Evolutionary conservation across 2,888 invertebrate species (phyloP).

Genomic region (Bellardia pandia): DNA sequence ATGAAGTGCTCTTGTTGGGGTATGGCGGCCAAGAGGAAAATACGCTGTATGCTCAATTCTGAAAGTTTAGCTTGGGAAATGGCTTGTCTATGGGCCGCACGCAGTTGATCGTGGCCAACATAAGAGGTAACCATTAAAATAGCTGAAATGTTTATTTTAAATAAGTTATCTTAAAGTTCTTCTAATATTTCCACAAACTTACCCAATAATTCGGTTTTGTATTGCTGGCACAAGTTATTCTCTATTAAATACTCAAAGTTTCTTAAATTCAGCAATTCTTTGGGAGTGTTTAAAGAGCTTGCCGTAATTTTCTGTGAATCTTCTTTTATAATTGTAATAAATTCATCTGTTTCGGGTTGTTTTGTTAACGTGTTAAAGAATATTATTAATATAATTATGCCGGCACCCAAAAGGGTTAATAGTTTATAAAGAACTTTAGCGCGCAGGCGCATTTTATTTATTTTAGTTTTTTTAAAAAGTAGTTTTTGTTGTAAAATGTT

Average conservation of each 20-base stretch:
- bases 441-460: conserved; percentile 81
- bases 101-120: conserved; percentile 88
- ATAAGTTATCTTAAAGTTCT: background rate
- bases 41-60: conserved; percentile 86
- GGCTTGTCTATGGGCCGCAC: conserved; percentile 89
- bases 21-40: conserved; percentile 89
- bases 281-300: background rate
- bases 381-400: conserved; percentile 78
- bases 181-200: conserved; percentile 33
- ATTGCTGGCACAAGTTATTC: conserved; percentile 78
- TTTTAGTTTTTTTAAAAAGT: background rate
- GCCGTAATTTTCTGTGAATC: conserved; percentile 42
- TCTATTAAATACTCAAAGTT: conserved; percentile 79
- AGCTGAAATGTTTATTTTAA: conserved; percentile 75
- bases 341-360: conserved; percentile 77
- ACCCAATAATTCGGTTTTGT: conserved; percentile 81
- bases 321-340: conserved; percentile 76
- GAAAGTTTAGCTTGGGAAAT: conserved; percentile 86
- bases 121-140: conserved; percentile 90
- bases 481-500: conserved; percentile 44
- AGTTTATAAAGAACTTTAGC: conserved; percentile 78
- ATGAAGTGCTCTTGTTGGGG: conserved; percentile 85
- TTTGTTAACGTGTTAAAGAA: conserved; percentile 77
- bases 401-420: conserved; percentile 77
- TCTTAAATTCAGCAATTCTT: conserved; percentile 79